phyloP scores from a whole-genome alignment of 30 jellyfish, hydroid and myxozoan species.

The Hydra vulgaris region DNA sequence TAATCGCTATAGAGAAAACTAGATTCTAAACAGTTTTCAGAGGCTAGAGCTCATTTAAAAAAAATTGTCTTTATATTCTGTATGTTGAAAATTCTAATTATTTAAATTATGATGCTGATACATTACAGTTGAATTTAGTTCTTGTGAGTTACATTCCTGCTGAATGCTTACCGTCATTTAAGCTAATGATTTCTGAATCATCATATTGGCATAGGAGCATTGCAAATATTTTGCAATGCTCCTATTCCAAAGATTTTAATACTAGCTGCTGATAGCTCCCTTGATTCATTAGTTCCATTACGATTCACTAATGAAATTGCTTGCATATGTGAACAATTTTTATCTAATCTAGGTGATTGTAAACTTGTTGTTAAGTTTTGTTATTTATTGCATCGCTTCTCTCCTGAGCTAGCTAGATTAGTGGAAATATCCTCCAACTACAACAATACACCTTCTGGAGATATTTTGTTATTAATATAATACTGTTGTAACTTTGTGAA shows the following conservation, averaged over 20 bases:
- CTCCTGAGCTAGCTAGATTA: not conserved
- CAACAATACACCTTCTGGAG: not conserved
- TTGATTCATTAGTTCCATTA: not conserved
- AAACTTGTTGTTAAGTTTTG: not conserved
- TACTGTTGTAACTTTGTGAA: not conserved
- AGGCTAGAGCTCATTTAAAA: not conserved
- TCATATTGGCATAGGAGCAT: too few relatives aligned
- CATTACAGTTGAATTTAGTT: not conserved
- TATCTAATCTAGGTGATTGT: not conserved
- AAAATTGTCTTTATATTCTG: not conserved
- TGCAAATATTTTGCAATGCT: not conserved
- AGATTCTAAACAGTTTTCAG: not conserved
- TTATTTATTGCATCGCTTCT: not conserved
- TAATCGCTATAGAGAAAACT: not conserved
- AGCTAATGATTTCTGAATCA: not conserved
- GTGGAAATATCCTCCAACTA: not conserved
- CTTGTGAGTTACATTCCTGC: not conserved
- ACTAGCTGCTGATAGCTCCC: not conserved
- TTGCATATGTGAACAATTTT: not conserved
- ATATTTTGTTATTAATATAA: not conserved
- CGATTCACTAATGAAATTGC: not conserved
- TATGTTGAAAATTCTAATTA: not conserved
- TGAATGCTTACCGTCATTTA: not conserved
- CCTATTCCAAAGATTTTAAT: not conserved
- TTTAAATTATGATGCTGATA: not conserved